These are phyloP conservation scores for Pecten maximus DNA, from an alignment of 2,888 invertebrate genomes.

Conservation along the genomic window DNA sequence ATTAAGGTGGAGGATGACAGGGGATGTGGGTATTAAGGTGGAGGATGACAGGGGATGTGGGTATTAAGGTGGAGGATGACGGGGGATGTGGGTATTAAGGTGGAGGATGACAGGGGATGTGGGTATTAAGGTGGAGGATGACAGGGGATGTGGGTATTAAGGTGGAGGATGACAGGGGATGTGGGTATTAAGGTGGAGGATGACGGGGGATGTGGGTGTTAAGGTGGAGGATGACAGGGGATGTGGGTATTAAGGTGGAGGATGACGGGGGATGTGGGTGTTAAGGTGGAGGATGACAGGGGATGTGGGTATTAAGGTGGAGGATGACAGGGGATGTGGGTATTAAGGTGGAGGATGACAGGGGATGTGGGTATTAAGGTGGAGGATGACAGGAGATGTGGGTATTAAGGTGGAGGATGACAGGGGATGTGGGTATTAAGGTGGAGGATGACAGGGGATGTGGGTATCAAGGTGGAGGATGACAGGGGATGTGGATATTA, in stretches of 20 bases:
- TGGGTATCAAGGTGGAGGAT: not conserved
- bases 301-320: not conserved
- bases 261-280: not conserved
- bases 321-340: not conserved
- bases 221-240: not conserved
- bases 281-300: not conserved
- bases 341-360: not conserved
- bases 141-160: not conserved
- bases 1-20: not conserved
- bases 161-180: not conserved
- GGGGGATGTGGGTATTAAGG: not conserved
- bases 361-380: not conserved
- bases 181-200: not conserved
- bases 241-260: too few species aligned
- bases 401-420: not conserved
- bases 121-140: not conserved
- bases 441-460: not conserved
- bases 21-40: not conserved
- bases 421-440: not conserved
- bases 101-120: not conserved
- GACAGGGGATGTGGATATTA: not conserved
- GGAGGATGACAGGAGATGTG: not conserved
- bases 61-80: too few species aligned
- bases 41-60: not conserved
- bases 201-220: not conserved